A percentile compares a stretch with the other conserved stretches of the same genome.
These are phyloP conservation scores for Xiphophorus hellerii DNA, from an alignment of 2,113 vertebrate species.

Conservation along the genomic window DNA sequence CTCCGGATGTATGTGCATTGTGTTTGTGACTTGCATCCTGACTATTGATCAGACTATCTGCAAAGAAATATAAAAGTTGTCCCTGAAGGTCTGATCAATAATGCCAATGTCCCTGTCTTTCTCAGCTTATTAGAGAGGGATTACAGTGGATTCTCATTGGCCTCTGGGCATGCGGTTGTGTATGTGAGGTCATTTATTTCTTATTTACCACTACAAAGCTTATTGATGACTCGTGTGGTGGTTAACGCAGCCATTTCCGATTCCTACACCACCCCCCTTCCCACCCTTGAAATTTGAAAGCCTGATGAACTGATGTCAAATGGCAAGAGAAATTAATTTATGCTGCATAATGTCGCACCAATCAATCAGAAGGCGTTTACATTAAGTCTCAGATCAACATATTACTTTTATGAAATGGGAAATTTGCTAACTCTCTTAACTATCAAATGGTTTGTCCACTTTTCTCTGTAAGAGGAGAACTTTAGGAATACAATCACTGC, in stretches of 20 bases:
- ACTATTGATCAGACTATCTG: constrained; percentile 44
- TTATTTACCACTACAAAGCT: constrained; percentile 36
- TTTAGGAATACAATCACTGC: too few relatives aligned
- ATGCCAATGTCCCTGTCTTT: constrained; percentile 51
- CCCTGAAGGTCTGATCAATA: constrained; percentile 57
- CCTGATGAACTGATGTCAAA: too few relatives aligned
- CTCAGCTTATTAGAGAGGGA: constrained; percentile 58
- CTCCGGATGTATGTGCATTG: not conserved
- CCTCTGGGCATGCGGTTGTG: constrained; percentile 9
- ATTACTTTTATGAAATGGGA: too few relatives aligned
- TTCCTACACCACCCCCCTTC: not conserved
- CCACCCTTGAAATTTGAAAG: not conserved
- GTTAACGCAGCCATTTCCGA: not conserved
- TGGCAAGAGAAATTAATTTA: too few relatives aligned
- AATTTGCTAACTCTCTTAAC: too few relatives aligned
- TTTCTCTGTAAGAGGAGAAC: too few relatives aligned
- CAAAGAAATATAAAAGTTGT: constrained; percentile 42
- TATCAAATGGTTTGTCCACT: too few relatives aligned
- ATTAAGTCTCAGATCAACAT: too few relatives aligned
- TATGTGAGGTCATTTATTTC: constrained; percentile 27
- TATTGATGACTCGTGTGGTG: constrained; percentile 21
- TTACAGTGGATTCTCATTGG: constrained; percentile 39
- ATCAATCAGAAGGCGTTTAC: too few relatives aligned
- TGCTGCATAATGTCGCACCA: too few relatives aligned
- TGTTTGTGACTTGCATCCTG: constrained; percentile 28